These are phyloP conservation scores for Pinctada fucata DNA, from an alignment of 2,888 invertebrate species.

Conservation along the genomic window DNA sequence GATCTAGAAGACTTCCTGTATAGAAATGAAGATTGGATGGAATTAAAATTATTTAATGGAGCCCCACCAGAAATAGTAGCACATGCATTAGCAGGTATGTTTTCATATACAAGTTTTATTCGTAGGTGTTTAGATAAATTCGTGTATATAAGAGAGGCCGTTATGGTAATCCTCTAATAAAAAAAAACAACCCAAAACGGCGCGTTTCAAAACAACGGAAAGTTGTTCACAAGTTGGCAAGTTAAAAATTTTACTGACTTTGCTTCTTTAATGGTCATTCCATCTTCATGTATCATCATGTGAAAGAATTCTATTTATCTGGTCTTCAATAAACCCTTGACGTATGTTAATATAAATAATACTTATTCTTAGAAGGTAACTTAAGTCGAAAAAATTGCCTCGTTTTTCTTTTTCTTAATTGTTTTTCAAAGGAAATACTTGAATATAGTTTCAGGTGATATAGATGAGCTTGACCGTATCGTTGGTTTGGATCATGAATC, in stretches of 20 bases:
- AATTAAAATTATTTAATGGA: constrained; percentile 68
- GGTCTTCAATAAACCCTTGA: too few relatives aligned
- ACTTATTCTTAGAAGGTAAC: too few relatives aligned
- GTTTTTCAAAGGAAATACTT: too few relatives aligned
- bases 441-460: constrained; percentile 56
- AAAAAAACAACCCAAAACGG: not conserved
- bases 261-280: too few relatives aligned
- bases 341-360: too few relatives aligned
- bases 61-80: constrained; percentile 66
- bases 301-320: too few relatives aligned
- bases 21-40: constrained; percentile 66
- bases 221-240: not conserved
- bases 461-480: constrained; percentile 59
- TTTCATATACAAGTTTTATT: not conserved
- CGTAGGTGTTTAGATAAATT: not conserved
- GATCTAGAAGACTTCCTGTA: constrained; percentile 63
- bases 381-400: too few relatives aligned
- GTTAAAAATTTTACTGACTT: too few relatives aligned
- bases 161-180: not conserved
- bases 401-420: too few relatives aligned
- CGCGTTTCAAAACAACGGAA: not conserved
- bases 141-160: not conserved
- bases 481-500: constrained; percentile 61
- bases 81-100: constrained; percentile 67
- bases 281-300: too few relatives aligned